Evolutionary conservation across 1,140 invertebrate genomes (phyloP).

Genomic region (Brachionus angularis): DNA sequence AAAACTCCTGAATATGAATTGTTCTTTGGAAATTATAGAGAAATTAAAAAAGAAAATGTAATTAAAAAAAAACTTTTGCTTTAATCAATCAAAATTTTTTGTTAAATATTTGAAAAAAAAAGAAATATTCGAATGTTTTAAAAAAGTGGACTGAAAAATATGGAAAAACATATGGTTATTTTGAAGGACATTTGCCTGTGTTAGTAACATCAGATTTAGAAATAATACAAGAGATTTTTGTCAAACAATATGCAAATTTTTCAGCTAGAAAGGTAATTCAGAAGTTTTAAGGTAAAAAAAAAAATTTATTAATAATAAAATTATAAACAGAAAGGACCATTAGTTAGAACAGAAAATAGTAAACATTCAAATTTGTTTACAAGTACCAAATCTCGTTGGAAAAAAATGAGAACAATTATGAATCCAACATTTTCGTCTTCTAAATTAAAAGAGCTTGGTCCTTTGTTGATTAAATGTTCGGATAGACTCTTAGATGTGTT

Average conservation of each 20-base stretch:
- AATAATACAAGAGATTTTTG: constrained; percentile 56
- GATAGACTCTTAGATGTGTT: constrained; percentile 24
- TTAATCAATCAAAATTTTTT: no score
- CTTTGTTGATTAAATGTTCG: not conserved
- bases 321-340: constrained; percentile 5
- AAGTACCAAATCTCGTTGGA: constrained; percentile 60
- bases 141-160: constrained; percentile 54
- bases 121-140: not conserved
- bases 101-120: no score
- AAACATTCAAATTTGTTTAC: constrained; percentile 47
- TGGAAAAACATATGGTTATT: constrained; percentile 58
- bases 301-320: not conserved
- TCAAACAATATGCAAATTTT: constrained; percentile 59
- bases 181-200: constrained; percentile 55
- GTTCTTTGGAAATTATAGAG: constrained; percentile 23
- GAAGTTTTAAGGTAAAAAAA: not conserved
- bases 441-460: constrained; percentile 58
- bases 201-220: constrained; percentile 57
- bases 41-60: constrained; percentile 3
- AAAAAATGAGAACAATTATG: constrained; percentile 61
- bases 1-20: constrained; percentile 16
- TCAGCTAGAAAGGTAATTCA: constrained; percentile 55
- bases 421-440: constrained; percentile 63
- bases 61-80: not conserved
- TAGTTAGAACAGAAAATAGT: constrained; percentile 10